Evolutionary conservation across 2,797 vertebrate genomes (phyloP), one percentile per base, ranked within the genome.

Genomic region (Apodemus agrarius): DNA sequence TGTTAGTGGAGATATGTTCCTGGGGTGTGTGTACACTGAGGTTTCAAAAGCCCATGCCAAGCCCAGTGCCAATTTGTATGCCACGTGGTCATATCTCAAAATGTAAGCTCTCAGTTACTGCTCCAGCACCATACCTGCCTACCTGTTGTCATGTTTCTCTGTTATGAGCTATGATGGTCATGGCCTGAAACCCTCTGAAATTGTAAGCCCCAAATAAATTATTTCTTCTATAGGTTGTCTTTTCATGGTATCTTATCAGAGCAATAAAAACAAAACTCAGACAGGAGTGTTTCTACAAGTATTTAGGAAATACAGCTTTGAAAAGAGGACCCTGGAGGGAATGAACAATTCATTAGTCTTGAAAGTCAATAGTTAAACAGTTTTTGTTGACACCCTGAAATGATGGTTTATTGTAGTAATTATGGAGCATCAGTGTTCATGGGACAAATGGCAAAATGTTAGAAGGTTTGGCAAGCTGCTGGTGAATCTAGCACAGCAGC

Each of bases 321-420:
- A 89, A 93, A 87, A 29, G 49, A 79, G n/a, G 54, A 74, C 26
- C 83, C 40, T 57, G 57, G 10, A 84, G 76, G 78, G 90, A 96
- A 90, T 6, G 31, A 72, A 89, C 22, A 12, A 14, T 29, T 96
- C 67, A 61, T 78, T 91, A 92, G 52, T 93, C 93, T 59, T 82
- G 46, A 93, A 95, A 61, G 79, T 74, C 79, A 96, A 81, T 85
- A 75, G 0, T 87, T 94, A 93, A 89, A 80, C 37, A 26, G 86
- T 89, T 95, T 84, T 93, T 93, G 72, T 81, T 95, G 76, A 87
- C 43, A 87, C 14, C 54, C 65, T 93, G 34, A 46, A 93, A 93
- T 86, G 80, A 72, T 93, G 43, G 11, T 81, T 90, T 80, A 14
- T 21, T 94, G 19, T 10, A 46, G 46, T 86, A 86, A 78, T 93